Percentiles rank a stretch among this genome's conserved stretches.
phyloP scores from a whole-genome alignment of 2,888 invertebrate species.

The Tipula lateralis region DNA sequence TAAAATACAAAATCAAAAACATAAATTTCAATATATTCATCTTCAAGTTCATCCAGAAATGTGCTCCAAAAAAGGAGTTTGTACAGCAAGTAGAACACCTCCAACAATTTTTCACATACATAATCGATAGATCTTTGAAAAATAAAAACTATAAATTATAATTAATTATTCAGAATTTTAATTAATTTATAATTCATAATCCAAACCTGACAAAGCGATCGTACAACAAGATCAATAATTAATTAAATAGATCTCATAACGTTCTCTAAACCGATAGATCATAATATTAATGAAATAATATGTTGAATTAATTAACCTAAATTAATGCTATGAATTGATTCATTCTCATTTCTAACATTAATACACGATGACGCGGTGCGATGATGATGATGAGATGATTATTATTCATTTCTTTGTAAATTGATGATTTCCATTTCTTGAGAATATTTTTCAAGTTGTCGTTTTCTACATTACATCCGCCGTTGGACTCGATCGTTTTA shows the following conservation, averaged over 20 bases:
- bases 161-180: neutral
- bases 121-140: neutral
- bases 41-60: too few relatives aligned
- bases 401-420: neutral
- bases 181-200: neutral
- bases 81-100: neutral
- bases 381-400: neutral
- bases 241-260: neutral
- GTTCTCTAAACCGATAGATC: neutral
- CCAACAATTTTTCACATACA: neutral
- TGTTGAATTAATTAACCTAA: neutral
- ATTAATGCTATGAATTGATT: neutral
- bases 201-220: neutral
- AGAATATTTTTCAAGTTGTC: neutral
- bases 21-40: too few relatives aligned
- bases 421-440: constrained; percentile 24
- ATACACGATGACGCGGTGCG: neutral
- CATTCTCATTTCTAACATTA: neutral
- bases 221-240: neutral
- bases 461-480: neutral
- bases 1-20: too few relatives aligned
- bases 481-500: neutral
- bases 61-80: too few relatives aligned
- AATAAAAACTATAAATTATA: neutral
- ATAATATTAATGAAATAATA: neutral